Conservation (phyloP, 2,888 invertebrate genomes). For the Cephonodes hylas region DNA sequence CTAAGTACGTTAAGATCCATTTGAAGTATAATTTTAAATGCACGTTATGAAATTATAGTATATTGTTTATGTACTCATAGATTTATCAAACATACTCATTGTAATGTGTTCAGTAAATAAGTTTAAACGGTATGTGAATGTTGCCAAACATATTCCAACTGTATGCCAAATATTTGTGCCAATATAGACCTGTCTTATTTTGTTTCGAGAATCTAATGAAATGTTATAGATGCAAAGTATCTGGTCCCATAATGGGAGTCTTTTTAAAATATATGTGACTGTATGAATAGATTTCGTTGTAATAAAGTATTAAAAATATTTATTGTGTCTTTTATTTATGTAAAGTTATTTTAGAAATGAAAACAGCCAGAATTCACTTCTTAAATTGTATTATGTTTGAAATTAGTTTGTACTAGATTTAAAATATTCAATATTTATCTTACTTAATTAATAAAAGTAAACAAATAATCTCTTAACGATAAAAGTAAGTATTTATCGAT, state of each 20-base stretch:
- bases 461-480: too few species aligned
- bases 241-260: not conserved
- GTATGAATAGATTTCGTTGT: slow-evolving; percentile 75
- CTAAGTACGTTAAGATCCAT: slow-evolving; percentile 37
- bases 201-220: not conserved
- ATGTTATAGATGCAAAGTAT: slow-evolving; percentile 11
- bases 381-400: too few species aligned
- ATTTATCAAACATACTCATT: slow-evolving; percentile 54
- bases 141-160: not conserved
- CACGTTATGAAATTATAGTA: slow-evolving; percentile 26
- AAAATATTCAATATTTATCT: too few species aligned
- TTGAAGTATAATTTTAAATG: slow-evolving; percentile 26
- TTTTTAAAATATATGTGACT: slow-evolving; percentile 65
- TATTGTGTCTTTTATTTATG: slow-evolving; percentile 18
- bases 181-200: not conserved
- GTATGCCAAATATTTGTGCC: slow-evolving; percentile 2
- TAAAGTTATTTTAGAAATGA: too few species aligned
- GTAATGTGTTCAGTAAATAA: slow-evolving; percentile 71
- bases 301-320: slow-evolving; percentile 60
- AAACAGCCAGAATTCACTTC: too few species aligned
- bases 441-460: too few species aligned
- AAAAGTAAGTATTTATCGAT: too few species aligned
- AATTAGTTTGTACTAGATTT: too few species aligned
- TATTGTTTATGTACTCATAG: slow-evolving; percentile 45
- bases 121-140: slow-evolving; percentile 14